These are phyloP conservation scores for Erannis defoliaria DNA, from an alignment of 2,888 invertebrate genomes.

Conservation along the genomic window DNA sequence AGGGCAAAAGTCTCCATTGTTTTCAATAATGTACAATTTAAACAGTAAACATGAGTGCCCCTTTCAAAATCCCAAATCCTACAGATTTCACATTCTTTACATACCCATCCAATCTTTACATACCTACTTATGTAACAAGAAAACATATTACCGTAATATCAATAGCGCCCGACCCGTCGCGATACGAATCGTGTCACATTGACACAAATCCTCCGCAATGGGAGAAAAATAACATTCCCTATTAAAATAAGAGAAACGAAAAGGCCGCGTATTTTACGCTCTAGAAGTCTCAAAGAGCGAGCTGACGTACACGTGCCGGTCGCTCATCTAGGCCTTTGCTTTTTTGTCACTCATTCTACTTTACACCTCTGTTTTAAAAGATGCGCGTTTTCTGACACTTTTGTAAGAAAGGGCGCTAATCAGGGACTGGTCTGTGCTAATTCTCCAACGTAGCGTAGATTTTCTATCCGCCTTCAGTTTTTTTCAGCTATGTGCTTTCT, in stretches of 20 bases:
- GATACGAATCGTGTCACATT: slow-evolving; percentile 21
- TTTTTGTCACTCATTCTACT: slow-evolving; percentile 28
- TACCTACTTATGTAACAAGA: slow-evolving; percentile 16
- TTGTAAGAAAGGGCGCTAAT: slow-evolving; percentile 10
- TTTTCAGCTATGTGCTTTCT: no score
- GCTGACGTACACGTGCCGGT: slow-evolving; percentile 10
- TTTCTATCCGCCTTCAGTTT: background rate
- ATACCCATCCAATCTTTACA: slow-evolving; percentile 9
- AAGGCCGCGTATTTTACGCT: slow-evolving; percentile 37
- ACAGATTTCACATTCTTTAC: slow-evolving; percentile 3
- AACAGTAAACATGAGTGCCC: slow-evolving; percentile 9
- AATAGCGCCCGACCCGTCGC: slow-evolving; percentile 19
- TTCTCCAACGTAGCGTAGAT: background rate
- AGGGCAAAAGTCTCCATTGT: background rate
- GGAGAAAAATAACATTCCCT: slow-evolving; percentile 31
- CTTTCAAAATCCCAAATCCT: slow-evolving; percentile 10
- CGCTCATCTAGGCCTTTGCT: slow-evolving; percentile 26
- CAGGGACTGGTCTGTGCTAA: background rate
- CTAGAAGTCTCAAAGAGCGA: slow-evolving; percentile 39
- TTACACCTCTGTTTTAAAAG: slow-evolving; percentile 27
- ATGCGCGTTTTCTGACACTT: slow-evolving; percentile 13
- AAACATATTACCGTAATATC: slow-evolving; percentile 27
- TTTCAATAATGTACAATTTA: background rate
- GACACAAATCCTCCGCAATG: slow-evolving; percentile 25
- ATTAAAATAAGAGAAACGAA: slow-evolving; percentile 39